Evolutionary conservation across 2,797 vertebrate genomes (phyloP), one percentile per base, ranked within the genome.

Genomic region (Lagodon rhomboides): DNA sequence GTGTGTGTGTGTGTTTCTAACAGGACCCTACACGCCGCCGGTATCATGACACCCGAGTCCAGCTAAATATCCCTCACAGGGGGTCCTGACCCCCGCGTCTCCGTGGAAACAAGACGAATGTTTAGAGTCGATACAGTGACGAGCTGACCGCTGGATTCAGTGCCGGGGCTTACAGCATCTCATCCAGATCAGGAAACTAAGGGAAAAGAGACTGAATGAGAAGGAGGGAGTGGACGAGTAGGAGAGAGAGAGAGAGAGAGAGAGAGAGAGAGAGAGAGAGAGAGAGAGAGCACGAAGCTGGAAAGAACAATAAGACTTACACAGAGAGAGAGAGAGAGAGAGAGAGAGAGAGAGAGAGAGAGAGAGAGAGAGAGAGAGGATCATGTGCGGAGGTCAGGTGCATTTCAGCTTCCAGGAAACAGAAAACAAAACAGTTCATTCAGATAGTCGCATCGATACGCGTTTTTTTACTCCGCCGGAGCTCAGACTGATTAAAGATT

Each of bases 381-480:
- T 71, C 61, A 61, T 53, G 58, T 58, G 68, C 34, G 20, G 59
- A 46, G 65, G 80, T 73, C 71, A 59, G 67, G 60, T 76, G 60
- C 53, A 47, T 61, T 79, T 83, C 73, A 81, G 65, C 54, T 68
- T 83, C 72, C 81, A 85, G 74, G 86, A 83, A 85, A 60, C 55
- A 75, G 56, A 72, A 59, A 81, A 81, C 60, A 50, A 66, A 72
- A 59, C 51, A 41, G 12, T 59, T 75, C 47, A 65, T 79, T 70
- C 41, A 62, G 16, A 50, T 34, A 34, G 34, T 43, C 6, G 1
- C 53, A 54, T 63, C 34, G 5, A 41, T n/a, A 9, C 2, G 23
- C 13, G 23, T 34, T 66, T 75, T 66, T 75, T 66, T 0, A 41
- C 46, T 69, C 58, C 9, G 38, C 15, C 0, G 16, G 53, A 47